These are phyloP conservation scores for Quadriops clusia DNA, from an alignment of 2,888 invertebrate species.

Conservation along the genomic window DNA sequence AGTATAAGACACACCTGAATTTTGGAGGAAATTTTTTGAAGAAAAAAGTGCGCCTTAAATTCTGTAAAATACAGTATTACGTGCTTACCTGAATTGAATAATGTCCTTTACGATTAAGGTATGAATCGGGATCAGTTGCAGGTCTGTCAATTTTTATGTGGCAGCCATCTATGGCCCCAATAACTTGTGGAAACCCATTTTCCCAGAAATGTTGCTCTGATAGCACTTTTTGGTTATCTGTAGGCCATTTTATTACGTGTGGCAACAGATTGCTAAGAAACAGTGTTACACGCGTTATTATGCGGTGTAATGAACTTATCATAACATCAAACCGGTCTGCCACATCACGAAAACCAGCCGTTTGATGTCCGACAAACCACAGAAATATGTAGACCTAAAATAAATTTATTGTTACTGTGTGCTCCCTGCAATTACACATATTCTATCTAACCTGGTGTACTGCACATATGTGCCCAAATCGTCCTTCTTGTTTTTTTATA, in stretches of 20 bases:
- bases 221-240: constrained; percentile 8
- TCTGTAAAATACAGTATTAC: too few species aligned
- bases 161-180: constrained; percentile 11
- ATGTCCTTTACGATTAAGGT: constrained; percentile 8
- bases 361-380: constrained; percentile 13
- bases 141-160: constrained; percentile 12
- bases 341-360: constrained; percentile 12
- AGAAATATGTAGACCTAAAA: too few species aligned
- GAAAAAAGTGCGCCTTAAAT: too few species aligned
- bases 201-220: constrained; percentile 10
- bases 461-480: too few species aligned
- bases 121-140: constrained; percentile 10
- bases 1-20: too few species aligned
- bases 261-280: constrained; percentile 11
- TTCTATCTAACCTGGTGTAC: too few species aligned
- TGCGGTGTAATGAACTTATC: constrained; percentile 4
- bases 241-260: constrained; percentile 13
- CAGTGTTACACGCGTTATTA: constrained; percentile 7
- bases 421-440: too few species aligned
- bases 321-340: constrained; percentile 11
- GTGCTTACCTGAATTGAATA: constrained; percentile 11
- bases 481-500: too few species aligned
- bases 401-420: background rate
- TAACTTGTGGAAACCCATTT: constrained; percentile 10
- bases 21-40: too few species aligned